Evolutionary conservation across 2,888 invertebrate species (phyloP).

Genomic region (Hirtodrosophila histrioides): DNA sequence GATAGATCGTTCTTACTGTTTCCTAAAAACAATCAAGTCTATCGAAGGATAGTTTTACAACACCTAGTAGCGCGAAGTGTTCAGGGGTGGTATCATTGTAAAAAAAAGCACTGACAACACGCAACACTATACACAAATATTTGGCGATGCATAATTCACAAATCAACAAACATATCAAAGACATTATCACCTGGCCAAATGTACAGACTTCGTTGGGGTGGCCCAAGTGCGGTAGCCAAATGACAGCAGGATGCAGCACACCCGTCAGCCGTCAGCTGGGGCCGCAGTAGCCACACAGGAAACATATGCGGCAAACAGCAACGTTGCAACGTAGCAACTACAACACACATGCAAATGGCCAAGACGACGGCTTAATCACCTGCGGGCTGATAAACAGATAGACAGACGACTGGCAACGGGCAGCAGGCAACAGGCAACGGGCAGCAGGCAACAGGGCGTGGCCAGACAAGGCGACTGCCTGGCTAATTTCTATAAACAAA

Average conservation of each 20-base stretch:
- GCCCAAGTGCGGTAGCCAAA: slow-evolving; percentile 65
- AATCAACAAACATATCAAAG: slow-evolving; percentile 55
- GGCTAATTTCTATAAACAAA: slow-evolving; percentile 79
- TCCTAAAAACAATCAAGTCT: no score
- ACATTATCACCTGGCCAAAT: slow-evolving; percentile 59
- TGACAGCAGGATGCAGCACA: slow-evolving; percentile 76
- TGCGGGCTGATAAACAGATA: slow-evolving; percentile 74
- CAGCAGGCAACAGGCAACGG: background rate
- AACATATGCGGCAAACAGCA: slow-evolving; percentile 25
- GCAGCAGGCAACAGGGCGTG: slow-evolving; percentile 49
- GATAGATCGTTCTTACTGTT: no score
- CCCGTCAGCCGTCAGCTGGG: slow-evolving; percentile 39
- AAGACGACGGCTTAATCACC: slow-evolving; percentile 77
- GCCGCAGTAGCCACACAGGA: slow-evolving; percentile 31
- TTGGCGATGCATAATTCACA: slow-evolving; percentile 31
- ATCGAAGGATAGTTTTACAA: no score
- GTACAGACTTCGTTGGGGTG: slow-evolving; percentile 19
- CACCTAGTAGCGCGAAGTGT: background rate
- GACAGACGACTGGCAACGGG: slow-evolving; percentile 32
- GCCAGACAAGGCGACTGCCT: slow-evolving; percentile 51
- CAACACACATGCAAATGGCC: slow-evolving; percentile 31
- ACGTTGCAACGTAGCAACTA: background rate
- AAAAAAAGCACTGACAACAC: slow-evolving; percentile 6
- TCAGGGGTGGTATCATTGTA: background rate
- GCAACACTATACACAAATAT: slow-evolving; percentile 30